Conservation (phyloP, 2,888 invertebrate species). For the Theretra japonica region DNA sequence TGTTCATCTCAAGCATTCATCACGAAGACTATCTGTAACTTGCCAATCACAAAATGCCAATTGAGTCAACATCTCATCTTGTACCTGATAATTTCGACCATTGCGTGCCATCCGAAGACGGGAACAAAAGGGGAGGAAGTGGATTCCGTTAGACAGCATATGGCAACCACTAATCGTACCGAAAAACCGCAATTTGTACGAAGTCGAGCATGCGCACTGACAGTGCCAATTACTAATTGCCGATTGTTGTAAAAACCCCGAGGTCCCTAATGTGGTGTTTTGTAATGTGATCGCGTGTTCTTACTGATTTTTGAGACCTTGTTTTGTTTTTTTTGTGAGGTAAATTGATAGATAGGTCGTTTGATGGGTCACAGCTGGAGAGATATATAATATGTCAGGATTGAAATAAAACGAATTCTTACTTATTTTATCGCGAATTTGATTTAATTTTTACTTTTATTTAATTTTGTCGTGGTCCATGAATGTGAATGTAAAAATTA, state of each 20-base stretch:
- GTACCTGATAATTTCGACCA: not conserved
- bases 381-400: not conserved
- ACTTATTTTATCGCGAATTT: no score
- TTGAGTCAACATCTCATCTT: not conserved
- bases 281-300: conserved; percentile 50
- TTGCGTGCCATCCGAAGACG: conserved; percentile 7
- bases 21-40: no score
- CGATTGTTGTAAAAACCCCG: conserved; percentile 23
- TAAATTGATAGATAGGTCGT: not conserved
- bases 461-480: no score
- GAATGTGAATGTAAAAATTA: no score
- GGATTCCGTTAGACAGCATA: conserved; percentile 53
- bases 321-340: not conserved
- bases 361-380: not conserved
- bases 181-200: conserved; percentile 47
- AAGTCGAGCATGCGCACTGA: conserved; percentile 45
- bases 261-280: conserved; percentile 39
- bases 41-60: not conserved
- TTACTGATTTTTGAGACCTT: conserved; percentile 25
- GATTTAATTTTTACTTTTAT: no score
- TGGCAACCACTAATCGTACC: conserved; percentile 40
- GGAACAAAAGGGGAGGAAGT: conserved; percentile 38
- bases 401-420: no score
- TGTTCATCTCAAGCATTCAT: no score
- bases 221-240: conserved; percentile 79